These are phyloP conservation scores for Adelges cooleyi DNA, from an alignment of 1,140 invertebrate genomes.

Conservation along the genomic window DNA sequence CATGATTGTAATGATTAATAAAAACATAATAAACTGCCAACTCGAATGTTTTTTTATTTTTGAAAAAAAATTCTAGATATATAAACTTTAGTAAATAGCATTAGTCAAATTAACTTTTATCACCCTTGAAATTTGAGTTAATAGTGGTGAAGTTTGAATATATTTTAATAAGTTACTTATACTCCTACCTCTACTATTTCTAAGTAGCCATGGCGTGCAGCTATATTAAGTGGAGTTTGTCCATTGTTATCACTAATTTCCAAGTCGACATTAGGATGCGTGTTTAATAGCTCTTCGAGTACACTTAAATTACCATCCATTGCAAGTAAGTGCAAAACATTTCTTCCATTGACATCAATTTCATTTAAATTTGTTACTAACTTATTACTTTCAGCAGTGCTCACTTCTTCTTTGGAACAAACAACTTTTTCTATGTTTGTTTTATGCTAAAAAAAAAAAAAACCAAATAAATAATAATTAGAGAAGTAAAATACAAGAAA, in stretches of 20 bases:
- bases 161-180: too few species aligned
- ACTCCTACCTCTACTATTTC: slow-evolving; percentile 56
- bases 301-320: slow-evolving; percentile 58
- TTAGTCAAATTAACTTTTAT: too few species aligned
- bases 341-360: slow-evolving; percentile 23
- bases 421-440: neutral
- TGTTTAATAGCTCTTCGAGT: slow-evolving; percentile 49
- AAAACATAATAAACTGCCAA: too few species aligned
- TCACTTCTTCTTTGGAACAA: too few species aligned
- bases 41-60: too few species aligned
- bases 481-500: neutral
- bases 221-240: slow-evolving; percentile 70
- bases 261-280: slow-evolving; percentile 45
- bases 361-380: slow-evolving; percentile 17
- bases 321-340: slow-evolving; percentile 56
- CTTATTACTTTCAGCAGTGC: neutral
- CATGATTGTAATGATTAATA: too few species aligned
- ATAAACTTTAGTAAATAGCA: too few species aligned
- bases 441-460: neutral
- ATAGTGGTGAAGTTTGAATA: too few species aligned
- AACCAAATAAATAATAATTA: neutral
- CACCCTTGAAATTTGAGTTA: too few species aligned
- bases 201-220: slow-evolving; percentile 67
- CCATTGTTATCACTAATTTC: slow-evolving; percentile 60
- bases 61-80: too few species aligned